Conservation (phyloP, 2,797 vertebrate genomes). For the Sorex maritimensis region DNA sequence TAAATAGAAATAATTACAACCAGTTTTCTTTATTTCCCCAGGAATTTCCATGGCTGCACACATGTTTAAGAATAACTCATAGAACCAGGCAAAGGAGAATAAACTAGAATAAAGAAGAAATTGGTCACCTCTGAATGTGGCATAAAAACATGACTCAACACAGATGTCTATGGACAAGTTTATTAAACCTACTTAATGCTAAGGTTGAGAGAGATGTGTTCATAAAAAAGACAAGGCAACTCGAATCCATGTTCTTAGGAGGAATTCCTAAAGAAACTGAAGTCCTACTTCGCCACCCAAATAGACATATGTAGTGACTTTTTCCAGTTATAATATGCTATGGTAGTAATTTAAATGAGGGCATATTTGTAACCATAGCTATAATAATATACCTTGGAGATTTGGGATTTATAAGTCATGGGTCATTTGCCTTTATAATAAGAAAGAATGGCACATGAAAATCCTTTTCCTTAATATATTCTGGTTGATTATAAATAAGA, state of each 20-base stretch:
- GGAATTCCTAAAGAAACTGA: background rate
- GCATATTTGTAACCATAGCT: background rate
- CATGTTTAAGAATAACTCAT: conserved; percentile 69
- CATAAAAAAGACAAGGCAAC: background rate
- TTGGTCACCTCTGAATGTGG: background rate
- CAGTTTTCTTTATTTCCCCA: conserved; percentile 56
- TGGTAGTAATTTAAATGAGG: background rate
- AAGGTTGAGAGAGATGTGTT: background rate
- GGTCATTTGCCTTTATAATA: background rate
- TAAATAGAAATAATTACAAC: conserved; percentile 56
- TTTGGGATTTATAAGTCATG: background rate
- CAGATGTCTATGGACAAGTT: background rate
- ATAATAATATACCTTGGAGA: background rate
- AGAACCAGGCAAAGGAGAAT: background rate
- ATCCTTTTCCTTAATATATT: background rate
- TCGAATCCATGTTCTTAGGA: background rate
- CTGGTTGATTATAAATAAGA: background rate
- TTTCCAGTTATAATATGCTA: background rate
- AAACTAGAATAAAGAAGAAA: no score
- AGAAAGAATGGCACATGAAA: background rate
- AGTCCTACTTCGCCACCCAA: background rate
- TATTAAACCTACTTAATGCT: no score
- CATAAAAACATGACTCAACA: conserved; percentile 11
- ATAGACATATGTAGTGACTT: background rate
- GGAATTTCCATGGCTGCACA: conserved; percentile 58